These are phyloP conservation scores for Nipponia nippon DNA, from an alignment of 2,113 vertebrate species.

Conservation along the genomic window DNA sequence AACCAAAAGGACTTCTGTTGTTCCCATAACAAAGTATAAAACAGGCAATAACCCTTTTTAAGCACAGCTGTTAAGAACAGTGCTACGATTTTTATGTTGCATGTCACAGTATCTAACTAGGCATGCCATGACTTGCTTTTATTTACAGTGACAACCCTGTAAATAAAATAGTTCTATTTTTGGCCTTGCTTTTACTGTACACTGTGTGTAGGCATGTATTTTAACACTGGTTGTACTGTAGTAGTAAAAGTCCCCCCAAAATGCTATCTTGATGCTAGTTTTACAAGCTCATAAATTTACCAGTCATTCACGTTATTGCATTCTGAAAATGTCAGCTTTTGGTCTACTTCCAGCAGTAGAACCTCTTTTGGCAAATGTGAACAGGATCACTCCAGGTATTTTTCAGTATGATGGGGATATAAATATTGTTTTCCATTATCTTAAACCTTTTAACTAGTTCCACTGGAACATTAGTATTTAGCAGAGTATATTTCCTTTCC, in stretches of 20 bases:
- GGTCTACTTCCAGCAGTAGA: not conserved
- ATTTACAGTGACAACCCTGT: not conserved
- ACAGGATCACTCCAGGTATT: not conserved
- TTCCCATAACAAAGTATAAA: not conserved
- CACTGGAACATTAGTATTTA: not conserved
- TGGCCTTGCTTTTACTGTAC: not conserved
- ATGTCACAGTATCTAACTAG: not conserved
- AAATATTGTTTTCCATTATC: not conserved
- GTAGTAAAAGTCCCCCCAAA: not conserved
- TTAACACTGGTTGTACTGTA: not conserved
- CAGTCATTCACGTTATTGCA: fast-evolving
- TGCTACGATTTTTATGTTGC: not conserved
- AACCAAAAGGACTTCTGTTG: not conserved
- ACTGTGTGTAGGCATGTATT: not conserved
- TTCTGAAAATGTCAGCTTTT: not conserved
- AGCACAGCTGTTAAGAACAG: not conserved
- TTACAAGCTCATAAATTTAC: not conserved
- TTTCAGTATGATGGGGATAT: not conserved
- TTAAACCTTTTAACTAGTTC: not conserved
- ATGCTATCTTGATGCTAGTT: not conserved
- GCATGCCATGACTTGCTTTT: not conserved
- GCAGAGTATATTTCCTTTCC: not conserved
- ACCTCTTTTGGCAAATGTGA: not conserved
- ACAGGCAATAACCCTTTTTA: not conserved
- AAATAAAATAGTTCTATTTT: not conserved